These are phyloP conservation scores for Phenganax stokvisi DNA, from an alignment of 92 coral and sea anemone genomes.

Conservation along the genomic window DNA sequence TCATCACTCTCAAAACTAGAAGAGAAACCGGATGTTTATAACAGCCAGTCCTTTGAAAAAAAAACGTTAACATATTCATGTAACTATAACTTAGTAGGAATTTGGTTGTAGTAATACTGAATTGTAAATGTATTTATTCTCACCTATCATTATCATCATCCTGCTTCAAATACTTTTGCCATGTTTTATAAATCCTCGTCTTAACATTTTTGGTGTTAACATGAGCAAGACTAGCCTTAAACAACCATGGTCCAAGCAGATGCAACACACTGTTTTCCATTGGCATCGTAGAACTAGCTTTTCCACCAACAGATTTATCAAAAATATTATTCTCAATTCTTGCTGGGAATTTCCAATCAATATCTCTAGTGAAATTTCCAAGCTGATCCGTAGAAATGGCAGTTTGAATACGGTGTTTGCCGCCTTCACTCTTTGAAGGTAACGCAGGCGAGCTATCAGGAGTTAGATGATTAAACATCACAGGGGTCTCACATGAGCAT, in stretches of 20 bases:
- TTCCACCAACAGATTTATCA: slow-evolving; percentile 39
- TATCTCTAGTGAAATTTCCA: slow-evolving; percentile 45
- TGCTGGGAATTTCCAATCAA: slow-evolving; percentile 37
- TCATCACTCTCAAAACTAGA: slow-evolving; percentile 18
- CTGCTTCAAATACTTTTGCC: slow-evolving; percentile 39
- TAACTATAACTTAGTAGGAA: too few species aligned
- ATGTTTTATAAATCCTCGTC: slow-evolving; percentile 58
- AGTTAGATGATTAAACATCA: slow-evolving; percentile 53
- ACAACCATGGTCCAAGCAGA: slow-evolving; percentile 92
- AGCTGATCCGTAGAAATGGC: slow-evolving; percentile 63
- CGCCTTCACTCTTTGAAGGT: slow-evolving; percentile 43
- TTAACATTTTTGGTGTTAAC: slow-evolving; percentile 62
- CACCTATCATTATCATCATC: slow-evolving; percentile 32
- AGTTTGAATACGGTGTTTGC: slow-evolving; percentile 67
- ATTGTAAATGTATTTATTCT: not conserved
- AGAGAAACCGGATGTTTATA: not conserved
- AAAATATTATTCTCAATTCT: slow-evolving; percentile 40
- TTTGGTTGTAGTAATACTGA: not conserved
- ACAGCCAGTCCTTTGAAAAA: not conserved
- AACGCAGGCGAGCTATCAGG: slow-evolving; percentile 64
- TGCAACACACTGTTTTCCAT: slow-evolving; percentile 89
- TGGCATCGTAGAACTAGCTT: slow-evolving; percentile 45
- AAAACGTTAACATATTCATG: not conserved
- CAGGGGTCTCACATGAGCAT: slow-evolving; percentile 75
- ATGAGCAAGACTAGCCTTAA: slow-evolving; percentile 84